phyloP scores from a whole-genome alignment of 2,888 invertebrate genomes.

The Brenthis ino region DNA sequence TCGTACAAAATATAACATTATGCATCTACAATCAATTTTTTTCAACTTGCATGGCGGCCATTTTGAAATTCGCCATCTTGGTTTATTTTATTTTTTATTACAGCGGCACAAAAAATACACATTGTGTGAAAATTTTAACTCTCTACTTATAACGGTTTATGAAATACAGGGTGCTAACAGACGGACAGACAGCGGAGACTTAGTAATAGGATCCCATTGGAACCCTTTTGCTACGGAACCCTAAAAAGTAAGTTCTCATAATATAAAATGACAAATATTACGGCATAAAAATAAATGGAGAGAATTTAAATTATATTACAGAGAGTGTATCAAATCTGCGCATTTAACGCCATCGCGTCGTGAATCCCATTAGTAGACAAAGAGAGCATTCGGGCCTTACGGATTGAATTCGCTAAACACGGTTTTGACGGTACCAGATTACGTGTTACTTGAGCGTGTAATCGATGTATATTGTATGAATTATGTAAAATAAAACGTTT shows the following conservation, averaged over 20 bases:
- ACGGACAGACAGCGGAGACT: no score
- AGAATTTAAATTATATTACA: slow-evolving; percentile 4
- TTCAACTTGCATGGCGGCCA: no score
- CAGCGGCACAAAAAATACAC: no score
- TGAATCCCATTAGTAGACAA: slow-evolving; percentile 55
- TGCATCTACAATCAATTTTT: no score
- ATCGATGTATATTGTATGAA: not conserved
- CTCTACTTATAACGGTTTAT: no score
- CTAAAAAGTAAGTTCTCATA: not conserved
- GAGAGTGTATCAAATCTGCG: slow-evolving; percentile 29
- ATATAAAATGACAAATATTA: not conserved
- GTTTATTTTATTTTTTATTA: no score
- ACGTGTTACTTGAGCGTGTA: slow-evolving; percentile 8
- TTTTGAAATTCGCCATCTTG: no score
- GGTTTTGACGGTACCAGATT: slow-evolving; percentile 22
- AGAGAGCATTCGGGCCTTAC: slow-evolving; percentile 60
- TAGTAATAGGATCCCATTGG: no score
- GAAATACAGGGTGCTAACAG: no score
- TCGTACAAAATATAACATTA: no score
- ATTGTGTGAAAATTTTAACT: no score
- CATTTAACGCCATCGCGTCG: slow-evolving; percentile 32
- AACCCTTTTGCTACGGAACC: no score
- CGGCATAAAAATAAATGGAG: slow-evolving; percentile 6
- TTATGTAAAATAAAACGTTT: not conserved
- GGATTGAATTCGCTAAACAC: slow-evolving; percentile 43